phyloP scores from a whole-genome alignment of 2,113 vertebrate species.

The Aythya baeri region DNA sequence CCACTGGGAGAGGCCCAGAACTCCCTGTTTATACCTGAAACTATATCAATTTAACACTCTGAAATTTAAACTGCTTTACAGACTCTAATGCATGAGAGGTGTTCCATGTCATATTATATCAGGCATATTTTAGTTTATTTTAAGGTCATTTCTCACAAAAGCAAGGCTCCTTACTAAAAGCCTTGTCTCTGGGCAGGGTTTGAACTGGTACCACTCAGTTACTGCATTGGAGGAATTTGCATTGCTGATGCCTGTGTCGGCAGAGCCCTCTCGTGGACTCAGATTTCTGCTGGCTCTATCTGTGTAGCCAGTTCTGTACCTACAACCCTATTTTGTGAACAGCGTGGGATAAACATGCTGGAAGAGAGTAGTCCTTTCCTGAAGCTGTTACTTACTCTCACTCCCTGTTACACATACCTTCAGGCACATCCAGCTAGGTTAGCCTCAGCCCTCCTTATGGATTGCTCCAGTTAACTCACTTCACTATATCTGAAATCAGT shows the following conservation, averaged over 20 bases:
- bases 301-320: neutral
- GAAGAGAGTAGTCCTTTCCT: rapidly evolving
- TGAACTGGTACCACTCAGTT: neutral
- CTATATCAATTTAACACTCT: neutral
- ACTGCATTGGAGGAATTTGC: neutral
- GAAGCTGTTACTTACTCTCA: neutral
- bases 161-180: neutral
- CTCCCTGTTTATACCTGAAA: neutral
- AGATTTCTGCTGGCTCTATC: neutral
- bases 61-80: neutral
- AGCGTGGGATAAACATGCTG: neutral
- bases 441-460: neutral
- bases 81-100: rapidly evolving
- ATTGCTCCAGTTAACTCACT: neutral
- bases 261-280: conserved; percentile 40
- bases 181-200: neutral
- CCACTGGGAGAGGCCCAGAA: neutral
- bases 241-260: neutral
- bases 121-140: neutral
- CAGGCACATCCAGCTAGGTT: neutral
- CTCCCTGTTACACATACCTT: neutral
- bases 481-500: neutral
- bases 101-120: rapidly evolving
- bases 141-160: neutral
- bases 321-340: neutral